Evolutionary conservation across 2,888 invertebrate species (phyloP), one percentile per base, ranked within the genome.

Genomic region (Synergus itoensis): DNA sequence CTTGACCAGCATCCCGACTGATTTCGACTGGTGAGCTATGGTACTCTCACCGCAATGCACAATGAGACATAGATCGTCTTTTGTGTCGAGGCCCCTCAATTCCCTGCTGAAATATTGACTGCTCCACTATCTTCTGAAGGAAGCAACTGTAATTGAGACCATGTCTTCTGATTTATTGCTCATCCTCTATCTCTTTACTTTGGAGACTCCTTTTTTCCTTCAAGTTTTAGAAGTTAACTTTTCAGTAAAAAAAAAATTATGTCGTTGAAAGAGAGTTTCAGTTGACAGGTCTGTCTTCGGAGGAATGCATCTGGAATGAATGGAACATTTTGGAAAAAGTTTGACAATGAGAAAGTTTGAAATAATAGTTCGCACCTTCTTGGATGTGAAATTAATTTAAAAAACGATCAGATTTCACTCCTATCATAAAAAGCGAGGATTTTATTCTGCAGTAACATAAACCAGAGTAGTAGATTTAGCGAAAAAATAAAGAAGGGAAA

Each of bases 1-100:
- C 82, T 80, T 80, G 81, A 82, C 79, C 81, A 77, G 79, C 81
- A 80, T 78, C 77, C 78, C 78, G 79, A 78, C 83, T 84, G 64
- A 28, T 63, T 76, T 65, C 67, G 60, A 69, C 41, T 64, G 83
- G 81, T 85, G 85, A 77, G 81, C 77, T 41, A 79, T 83, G 77
- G 80, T 63, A 83, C 81, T 80, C 84, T 86, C 77, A 87, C 87
- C 88, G 86, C 88, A 88, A 86, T 78, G 80, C 77, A 88, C 88
- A 89, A 89, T 87, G 81, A 73, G 48, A 73, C 53, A 53, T 11
- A 73, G 53, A 73, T 53, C n/a, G 73, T n/a, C 73, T 36, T 73
- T 73, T 73, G 53, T 73, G 48, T 36, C 53, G 9, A 48, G 48
- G 53, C 14, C 48, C n/a, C 28, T 73, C 73, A 73, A 73, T 73